Evolutionary conservation across 2,797 vertebrate species (phyloP).

Genomic region (Sebastes trivittatus): DNA sequence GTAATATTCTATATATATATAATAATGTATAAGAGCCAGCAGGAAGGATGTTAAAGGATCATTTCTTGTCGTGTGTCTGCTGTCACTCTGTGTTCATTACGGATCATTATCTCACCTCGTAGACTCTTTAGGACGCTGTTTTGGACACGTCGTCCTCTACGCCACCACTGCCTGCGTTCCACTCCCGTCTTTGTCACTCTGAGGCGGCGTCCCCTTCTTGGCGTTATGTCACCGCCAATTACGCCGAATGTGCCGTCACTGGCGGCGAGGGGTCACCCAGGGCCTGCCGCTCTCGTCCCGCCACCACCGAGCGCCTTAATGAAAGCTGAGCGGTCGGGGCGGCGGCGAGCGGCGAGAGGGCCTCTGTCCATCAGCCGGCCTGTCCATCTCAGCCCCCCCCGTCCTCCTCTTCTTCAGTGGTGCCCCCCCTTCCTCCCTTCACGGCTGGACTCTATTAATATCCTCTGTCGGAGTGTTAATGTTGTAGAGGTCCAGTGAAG

Average conservation of each 20-base stretch:
- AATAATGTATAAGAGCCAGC: no score
- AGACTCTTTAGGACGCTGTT: not conserved
- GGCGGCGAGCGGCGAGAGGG: conserved; percentile 23
- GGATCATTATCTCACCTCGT: not conserved
- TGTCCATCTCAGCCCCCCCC: not conserved
- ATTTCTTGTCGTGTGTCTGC: not conserved
- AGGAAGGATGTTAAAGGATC: no score
- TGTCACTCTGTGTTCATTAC: not conserved
- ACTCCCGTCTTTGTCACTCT: conserved; percentile 9
- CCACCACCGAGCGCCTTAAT: conserved; percentile 55
- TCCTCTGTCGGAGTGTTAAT: conserved; percentile 78
- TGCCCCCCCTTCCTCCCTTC: conserved; percentile 15
- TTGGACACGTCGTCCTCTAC: not conserved
- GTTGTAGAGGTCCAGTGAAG: conserved; percentile 80
- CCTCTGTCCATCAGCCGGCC: conserved; percentile 59
- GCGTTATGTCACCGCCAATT: conserved; percentile 56
- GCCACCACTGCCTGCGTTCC: not conserved
- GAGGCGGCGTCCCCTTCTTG: conserved; percentile 5
- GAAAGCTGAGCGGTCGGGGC: conserved; percentile 59
- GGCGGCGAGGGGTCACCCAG: conserved; percentile 35
- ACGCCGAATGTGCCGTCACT: not conserved
- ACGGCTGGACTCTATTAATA: conserved; percentile 82
- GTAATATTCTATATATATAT: no score
- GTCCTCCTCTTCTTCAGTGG: conserved; percentile 49
- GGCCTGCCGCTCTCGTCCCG: conserved; percentile 16